These are phyloP conservation scores for Druceiella hillmani DNA, from an alignment of 2,888 invertebrate species.

Conservation along the genomic window DNA sequence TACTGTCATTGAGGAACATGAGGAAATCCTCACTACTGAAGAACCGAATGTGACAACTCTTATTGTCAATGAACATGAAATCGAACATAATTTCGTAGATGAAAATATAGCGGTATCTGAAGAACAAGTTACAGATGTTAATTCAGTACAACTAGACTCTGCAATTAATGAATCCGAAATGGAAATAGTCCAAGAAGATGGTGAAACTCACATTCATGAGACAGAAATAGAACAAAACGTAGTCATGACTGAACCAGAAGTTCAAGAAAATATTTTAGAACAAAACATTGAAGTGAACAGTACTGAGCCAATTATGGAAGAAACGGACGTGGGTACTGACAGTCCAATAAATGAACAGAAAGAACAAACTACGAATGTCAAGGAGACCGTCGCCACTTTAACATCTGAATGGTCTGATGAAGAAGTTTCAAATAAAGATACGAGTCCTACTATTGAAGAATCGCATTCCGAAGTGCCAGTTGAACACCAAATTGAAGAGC, in stretches of 20 bases:
- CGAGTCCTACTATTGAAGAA: background rate
- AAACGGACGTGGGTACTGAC: too few species aligned
- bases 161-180: slow-evolving; percentile 22
- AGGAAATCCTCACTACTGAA: slow-evolving; percentile 12
- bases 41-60: slow-evolving; percentile 14
- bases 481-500: slow-evolving; percentile 10
- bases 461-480: background rate
- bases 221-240: slow-evolving; percentile 31
- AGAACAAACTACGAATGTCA: slow-evolving; percentile 19
- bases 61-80: slow-evolving; percentile 15
- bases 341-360: too few species aligned
- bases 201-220: slow-evolving; percentile 11
- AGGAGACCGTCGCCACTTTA: too few species aligned
- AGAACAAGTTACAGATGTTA: slow-evolving; percentile 11
- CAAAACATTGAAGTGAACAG: too few species aligned
- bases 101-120: slow-evolving; percentile 18
- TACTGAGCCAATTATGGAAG: too few species aligned
- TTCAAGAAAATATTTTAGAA: slow-evolving; percentile 32
- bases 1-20: slow-evolving; percentile 10
- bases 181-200: slow-evolving; percentile 19
- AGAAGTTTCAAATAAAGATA: slow-evolving; percentile 29
- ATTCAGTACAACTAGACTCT: slow-evolving; percentile 19
- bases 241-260: slow-evolving; percentile 33
- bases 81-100: slow-evolving; percentile 22
- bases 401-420: slow-evolving; percentile 42